Conservation (phyloP, 2,888 invertebrate species). For the Tryphoninae sp. region DNA sequence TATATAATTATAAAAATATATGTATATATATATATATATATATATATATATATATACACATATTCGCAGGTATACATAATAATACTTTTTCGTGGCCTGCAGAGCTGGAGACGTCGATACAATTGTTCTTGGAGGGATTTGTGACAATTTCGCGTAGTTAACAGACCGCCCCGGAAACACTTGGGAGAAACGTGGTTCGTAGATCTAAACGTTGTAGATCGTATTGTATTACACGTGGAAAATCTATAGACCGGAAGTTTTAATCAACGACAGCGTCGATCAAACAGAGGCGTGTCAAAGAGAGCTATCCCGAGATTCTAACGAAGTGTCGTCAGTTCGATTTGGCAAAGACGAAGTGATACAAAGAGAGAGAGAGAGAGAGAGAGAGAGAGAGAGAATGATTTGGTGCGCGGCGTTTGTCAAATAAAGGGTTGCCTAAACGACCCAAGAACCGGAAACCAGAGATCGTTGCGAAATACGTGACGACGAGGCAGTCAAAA, state of each 20-base stretch:
- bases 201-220: neutral
- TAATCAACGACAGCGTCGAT: slow-evolving; percentile 7
- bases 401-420: slow-evolving; percentile 21
- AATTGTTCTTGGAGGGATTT: neutral
- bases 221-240: slow-evolving; percentile 21
- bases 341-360: neutral
- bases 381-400: slow-evolving; percentile 22
- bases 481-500: slow-evolving; percentile 34
- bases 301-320: slow-evolving; percentile 33
- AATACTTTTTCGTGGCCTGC: slow-evolving; percentile 74
- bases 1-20: slow-evolving; percentile 71
- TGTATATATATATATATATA: slow-evolving; percentile 77
- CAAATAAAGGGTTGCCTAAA: neutral
- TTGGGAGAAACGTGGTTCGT: too few relatives aligned
- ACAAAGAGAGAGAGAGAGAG: slow-evolving; percentile 1
- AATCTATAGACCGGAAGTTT: neutral
- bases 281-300: slow-evolving; percentile 21
- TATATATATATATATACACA: slow-evolving; percentile 79
- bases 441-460: slow-evolving; percentile 1
- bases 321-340: slow-evolving; percentile 39
- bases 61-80: slow-evolving; percentile 64
- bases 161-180: too few relatives aligned
- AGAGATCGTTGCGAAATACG: slow-evolving; percentile 36
- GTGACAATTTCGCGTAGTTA: too few relatives aligned
- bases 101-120: slow-evolving; percentile 71